These are phyloP conservation scores for Macaria liturata DNA, from an alignment of 2,888 invertebrate genomes.

Conservation along the genomic window DNA sequence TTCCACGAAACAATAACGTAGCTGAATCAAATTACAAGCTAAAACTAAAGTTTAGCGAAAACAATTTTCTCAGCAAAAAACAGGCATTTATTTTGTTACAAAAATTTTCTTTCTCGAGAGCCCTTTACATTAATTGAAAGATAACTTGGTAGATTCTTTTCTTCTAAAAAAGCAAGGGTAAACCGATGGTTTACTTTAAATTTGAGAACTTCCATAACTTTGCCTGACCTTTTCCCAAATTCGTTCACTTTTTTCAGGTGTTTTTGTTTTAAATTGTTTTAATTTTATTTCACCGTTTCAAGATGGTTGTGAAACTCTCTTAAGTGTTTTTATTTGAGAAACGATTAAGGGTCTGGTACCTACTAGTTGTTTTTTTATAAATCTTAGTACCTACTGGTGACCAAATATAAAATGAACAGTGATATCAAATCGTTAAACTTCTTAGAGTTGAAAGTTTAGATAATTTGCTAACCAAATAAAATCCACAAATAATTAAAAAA, in stretches of 20 bases:
- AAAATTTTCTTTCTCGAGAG: slow-evolving; percentile 42
- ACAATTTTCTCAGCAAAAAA: slow-evolving; percentile 26
- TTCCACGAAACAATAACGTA: too few species aligned
- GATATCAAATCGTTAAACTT: too few species aligned
- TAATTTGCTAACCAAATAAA: too few species aligned
- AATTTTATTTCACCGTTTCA: too few species aligned
- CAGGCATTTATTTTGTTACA: slow-evolving; percentile 32
- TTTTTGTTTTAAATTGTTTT: slow-evolving; percentile 33
- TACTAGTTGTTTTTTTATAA: too few species aligned
- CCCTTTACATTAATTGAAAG: slow-evolving; percentile 73
- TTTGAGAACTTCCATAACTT: slow-evolving; percentile 54
- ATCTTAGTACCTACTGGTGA: too few species aligned
- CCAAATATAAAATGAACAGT: too few species aligned
- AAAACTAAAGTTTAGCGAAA: neutral
- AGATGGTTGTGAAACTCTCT: too few species aligned
- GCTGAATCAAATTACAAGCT: neutral
- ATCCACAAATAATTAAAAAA: too few species aligned
- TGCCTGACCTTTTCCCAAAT: slow-evolving; percentile 38
- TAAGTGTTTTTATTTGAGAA: too few species aligned
- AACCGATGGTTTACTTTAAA: slow-evolving; percentile 64
- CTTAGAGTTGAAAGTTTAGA: too few species aligned
- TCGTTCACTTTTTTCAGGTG: slow-evolving; percentile 34
- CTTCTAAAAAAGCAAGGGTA: slow-evolving; percentile 67
- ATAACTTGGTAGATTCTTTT: slow-evolving; percentile 62
- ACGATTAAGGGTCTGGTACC: too few species aligned